Evolutionary conservation across 2,888 invertebrate species (phyloP).

Genomic region (Tinea semifulvella): DNA sequence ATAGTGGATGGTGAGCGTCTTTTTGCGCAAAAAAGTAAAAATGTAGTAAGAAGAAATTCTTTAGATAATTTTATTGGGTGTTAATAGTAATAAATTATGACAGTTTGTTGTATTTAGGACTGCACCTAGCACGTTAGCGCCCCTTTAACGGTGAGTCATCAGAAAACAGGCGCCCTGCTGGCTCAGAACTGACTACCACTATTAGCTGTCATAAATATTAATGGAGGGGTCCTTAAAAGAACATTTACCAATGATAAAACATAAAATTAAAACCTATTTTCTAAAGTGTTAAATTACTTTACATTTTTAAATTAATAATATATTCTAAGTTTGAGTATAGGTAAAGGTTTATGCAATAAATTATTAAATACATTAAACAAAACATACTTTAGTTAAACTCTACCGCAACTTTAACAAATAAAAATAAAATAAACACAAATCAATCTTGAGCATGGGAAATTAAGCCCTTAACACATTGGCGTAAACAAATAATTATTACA

Average conservation of each 20-base stretch:
- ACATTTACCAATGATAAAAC: constrained; percentile 11
- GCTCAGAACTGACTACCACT: constrained; percentile 1
- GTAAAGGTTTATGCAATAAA: too few species aligned
- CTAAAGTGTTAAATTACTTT: background rate
- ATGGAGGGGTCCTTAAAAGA: constrained; percentile 11
- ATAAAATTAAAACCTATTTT: background rate
- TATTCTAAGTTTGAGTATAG: too few species aligned
- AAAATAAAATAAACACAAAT: constrained; percentile 3
- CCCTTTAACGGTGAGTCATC: constrained; percentile 11
- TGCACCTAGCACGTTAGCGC: constrained; percentile 11
- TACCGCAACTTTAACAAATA: too few species aligned
- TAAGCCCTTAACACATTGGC: constrained; percentile 13
- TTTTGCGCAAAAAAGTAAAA: too few species aligned
- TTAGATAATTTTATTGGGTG: too few species aligned
- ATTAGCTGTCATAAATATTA: constrained; percentile 13
- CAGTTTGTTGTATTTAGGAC: constrained; percentile 5
- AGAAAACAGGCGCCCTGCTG: constrained; percentile 11
- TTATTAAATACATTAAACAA: too few species aligned
- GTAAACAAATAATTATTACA: constrained; percentile 62
- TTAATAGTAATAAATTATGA: too few species aligned
- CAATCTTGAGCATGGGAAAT: constrained; percentile 14
- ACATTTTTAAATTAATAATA: background rate
- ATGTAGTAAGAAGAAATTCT: too few species aligned
- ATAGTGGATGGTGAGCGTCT: too few species aligned
- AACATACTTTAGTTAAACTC: too few species aligned